Conservation (phyloP, 2,888 invertebrate genomes). For the Cephus rjabovi region DNA sequence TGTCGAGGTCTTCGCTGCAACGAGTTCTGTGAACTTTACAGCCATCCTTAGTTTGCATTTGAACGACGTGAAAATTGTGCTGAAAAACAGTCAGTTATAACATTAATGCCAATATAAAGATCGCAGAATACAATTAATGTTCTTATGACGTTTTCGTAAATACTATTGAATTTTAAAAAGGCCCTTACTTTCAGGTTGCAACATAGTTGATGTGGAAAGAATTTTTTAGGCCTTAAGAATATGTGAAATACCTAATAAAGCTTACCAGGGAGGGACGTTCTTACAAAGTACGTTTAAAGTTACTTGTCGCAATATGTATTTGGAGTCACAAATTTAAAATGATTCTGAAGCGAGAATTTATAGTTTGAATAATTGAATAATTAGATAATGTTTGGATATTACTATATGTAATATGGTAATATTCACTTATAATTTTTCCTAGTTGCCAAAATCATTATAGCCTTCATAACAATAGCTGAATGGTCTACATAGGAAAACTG, state of each 20-base stretch:
- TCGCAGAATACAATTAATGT: neutral
- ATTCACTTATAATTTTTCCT: neutral
- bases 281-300: neutral
- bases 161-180: neutral
- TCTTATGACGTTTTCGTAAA: neutral
- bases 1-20: constrained; percentile 24
- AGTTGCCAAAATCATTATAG: neutral
- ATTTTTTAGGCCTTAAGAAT: neutral
- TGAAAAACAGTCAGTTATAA: neutral
- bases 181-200: neutral
- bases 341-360: too few relatives aligned
- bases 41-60: neutral
- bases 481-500: neutral
- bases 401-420: neutral
- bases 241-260: neutral
- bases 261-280: neutral
- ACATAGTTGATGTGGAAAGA: neutral
- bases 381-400: neutral
- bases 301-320: neutral
- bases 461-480: neutral
- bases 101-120: neutral
- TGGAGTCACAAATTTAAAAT: neutral
- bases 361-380: neutral
- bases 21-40: constrained; percentile 35
- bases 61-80: neutral